Evolutionary conservation across 2,888 invertebrate species (phyloP), one percentile per base, ranked within the genome.

Genomic region (Thera obeliscata): DNA sequence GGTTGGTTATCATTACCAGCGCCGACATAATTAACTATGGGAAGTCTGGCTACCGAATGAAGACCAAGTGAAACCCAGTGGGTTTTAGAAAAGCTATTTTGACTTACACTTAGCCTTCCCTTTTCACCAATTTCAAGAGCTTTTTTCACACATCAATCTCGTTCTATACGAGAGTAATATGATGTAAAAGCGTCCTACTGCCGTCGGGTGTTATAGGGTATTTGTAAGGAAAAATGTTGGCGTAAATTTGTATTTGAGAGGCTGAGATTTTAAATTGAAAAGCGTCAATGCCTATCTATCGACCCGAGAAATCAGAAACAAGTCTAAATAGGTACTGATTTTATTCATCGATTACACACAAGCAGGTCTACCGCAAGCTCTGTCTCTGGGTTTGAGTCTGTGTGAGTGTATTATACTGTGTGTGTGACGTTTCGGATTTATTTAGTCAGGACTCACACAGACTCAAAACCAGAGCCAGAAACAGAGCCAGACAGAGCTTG

Each of bases 111-210:
- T 92, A 93, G 91, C 88, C 86, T 89, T 89, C 89, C 92, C 91
- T 92, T 92, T 93, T 92, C 89, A 91, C 89, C 91, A 93, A 92
- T 92, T 93, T 93, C 88, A 86, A 87, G 84, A 88, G 90, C 88
- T 89, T 89, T 89, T 86, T 89, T 87, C 87, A 87, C 88, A 91
- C 92, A 91, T 91, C 92, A 92, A 91, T 92, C 91, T 89, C 89
- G 83, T 81, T 85, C 83, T 87, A 87, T 89, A 86, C 85, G 81
- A 80, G 82, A 82, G 86, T 86, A 87, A 86, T 88, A 89, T 85
- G 87, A 87, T 88, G 87, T 87, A 84, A 89, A 86, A 86, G 85
- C 87, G 84, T 86, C 83, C 81, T 81, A 84, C 82, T 80, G 76
- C 70, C 72, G 72, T 76, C 79, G 75, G 76, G 76, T 76, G 77